Conservation (phyloP, 2,888 invertebrate species). For the Epistrophe eligans region DNA sequence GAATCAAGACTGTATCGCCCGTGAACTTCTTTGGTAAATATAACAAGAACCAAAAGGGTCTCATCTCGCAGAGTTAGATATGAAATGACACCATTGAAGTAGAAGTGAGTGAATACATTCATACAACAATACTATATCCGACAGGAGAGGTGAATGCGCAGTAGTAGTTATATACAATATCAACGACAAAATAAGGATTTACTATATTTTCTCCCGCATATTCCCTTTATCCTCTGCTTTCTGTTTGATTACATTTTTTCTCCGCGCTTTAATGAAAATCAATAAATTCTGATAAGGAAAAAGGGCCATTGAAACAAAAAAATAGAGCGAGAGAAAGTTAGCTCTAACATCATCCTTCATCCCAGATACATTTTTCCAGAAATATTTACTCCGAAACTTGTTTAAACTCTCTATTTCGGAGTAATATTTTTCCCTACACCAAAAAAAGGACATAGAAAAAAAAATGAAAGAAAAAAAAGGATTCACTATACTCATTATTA, state of each 20-base stretch:
- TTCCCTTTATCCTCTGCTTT: not conserved
- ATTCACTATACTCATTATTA: conserved; percentile 61
- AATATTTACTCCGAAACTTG: conserved; percentile 59
- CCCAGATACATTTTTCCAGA: conserved; percentile 65
- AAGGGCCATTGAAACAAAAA: conserved; percentile 19
- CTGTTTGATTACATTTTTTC: conserved; percentile 32
- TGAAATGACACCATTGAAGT: conserved; percentile 17
- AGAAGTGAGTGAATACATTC: conserved; percentile 6
- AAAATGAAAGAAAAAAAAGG: conserved; percentile 12
- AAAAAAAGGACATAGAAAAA: conserved; percentile 1
- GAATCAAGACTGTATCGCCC: conserved; percentile 28
- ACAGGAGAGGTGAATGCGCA: conserved; percentile 50
- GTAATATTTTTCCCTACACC: not conserved
- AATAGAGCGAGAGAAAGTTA: conserved; percentile 36
- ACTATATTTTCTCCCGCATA: conserved; percentile 3
- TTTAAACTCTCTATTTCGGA: conserved; percentile 56
- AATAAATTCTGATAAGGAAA: conserved; percentile 58
- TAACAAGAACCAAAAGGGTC: conserved; percentile 3
- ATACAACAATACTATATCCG: not conserved
- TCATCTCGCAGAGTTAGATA: conserved; percentile 7
- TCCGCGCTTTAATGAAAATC: conserved; percentile 53
- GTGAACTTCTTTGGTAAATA: conserved; percentile 1
- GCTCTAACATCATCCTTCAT: conserved; percentile 14
- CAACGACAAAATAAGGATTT: conserved; percentile 49
- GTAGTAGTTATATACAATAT: conserved; percentile 41